phyloP scores from a whole-genome alignment of 2,113 vertebrate species.

The Archocentrus centrarchus region DNA sequence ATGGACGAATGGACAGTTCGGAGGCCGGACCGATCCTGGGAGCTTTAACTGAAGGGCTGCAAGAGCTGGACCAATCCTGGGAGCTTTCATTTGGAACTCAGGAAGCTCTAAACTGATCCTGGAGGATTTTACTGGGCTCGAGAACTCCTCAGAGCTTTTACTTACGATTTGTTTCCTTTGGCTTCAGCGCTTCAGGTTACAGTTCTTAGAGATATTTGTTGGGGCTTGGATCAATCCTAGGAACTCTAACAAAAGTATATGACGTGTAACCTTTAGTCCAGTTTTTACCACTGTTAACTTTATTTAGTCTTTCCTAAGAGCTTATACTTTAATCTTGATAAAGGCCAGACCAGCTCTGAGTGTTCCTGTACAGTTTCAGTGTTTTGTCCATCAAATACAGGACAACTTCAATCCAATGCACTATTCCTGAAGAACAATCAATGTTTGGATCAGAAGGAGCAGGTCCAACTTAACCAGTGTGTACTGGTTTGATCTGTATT shows the following conservation, averaged over 20 bases:
- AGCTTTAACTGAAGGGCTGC: constrained; percentile 64
- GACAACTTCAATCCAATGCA: background rate
- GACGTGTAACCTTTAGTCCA: no score
- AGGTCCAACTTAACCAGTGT: background rate
- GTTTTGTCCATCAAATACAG: background rate
- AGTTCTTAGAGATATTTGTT: fast-evolving
- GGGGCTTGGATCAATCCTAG: background rate
- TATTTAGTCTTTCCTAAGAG: fast-evolving
- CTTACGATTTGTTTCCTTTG: fast-evolving
- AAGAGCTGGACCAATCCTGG: constrained; percentile 75
- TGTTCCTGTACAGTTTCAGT: background rate
- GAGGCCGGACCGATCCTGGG: constrained; percentile 74
- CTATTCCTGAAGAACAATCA: background rate
- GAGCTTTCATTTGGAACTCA: constrained; percentile 66
- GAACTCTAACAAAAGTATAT: background rate
- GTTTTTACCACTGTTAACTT: background rate
- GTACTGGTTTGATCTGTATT: no score
- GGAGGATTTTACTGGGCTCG: background rate
- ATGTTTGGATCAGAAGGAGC: background rate
- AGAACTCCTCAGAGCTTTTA: background rate
- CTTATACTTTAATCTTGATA: background rate
- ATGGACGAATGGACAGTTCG: background rate
- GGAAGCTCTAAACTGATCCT: background rate
- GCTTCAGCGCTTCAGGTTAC: background rate
- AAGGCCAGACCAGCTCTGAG: background rate